phyloP scores from a whole-genome alignment of 2,888 invertebrate species.

The Scaptomyza reducta region DNA sequence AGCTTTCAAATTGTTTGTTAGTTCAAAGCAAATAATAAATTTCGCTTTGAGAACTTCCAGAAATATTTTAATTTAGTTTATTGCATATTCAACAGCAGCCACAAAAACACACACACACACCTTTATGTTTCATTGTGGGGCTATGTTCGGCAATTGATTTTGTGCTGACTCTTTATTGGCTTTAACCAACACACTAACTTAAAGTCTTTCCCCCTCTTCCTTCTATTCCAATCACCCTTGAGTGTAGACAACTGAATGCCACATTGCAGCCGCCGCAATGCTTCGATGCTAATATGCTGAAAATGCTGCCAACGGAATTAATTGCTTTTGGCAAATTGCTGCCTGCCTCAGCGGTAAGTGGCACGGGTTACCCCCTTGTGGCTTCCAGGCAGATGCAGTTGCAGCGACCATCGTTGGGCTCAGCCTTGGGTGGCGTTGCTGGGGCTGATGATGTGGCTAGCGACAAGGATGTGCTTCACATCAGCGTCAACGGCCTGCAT shows the following conservation, averaged over 20 bases:
- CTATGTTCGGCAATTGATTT: conserved; percentile 11
- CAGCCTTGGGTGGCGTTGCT: conserved; percentile 12
- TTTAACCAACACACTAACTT: conserved; percentile 11
- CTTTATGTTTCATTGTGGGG: neutral
- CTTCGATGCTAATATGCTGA: conserved; percentile 83
- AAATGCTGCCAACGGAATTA: conserved; percentile 83
- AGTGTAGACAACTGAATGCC: conserved; percentile 83
- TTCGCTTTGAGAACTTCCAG: neutral
- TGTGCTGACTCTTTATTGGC: conserved; percentile 38
- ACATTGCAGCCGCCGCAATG: conserved; percentile 82
- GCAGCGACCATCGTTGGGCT: conserved; percentile 37
- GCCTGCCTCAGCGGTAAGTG: conserved; percentile 60
- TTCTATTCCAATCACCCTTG: neutral
- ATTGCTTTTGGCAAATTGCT: conserved; percentile 84
- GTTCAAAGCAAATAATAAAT: neutral
- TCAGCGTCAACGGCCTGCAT: conserved; percentile 83
- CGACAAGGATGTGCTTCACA: conserved; percentile 79
- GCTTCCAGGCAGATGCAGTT: conserved; percentile 55
- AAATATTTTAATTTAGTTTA: conserved; percentile 1
- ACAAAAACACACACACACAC: neutral
- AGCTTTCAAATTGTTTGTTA: no score
- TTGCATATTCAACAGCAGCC: conserved; percentile 2
- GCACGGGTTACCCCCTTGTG: conserved; percentile 13
- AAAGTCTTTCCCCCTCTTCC: neutral
- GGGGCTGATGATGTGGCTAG: conserved; percentile 4